Evolutionary conservation across 2,113 vertebrate genomes (phyloP).

Genomic region (Neoarius graeffei): DNA sequence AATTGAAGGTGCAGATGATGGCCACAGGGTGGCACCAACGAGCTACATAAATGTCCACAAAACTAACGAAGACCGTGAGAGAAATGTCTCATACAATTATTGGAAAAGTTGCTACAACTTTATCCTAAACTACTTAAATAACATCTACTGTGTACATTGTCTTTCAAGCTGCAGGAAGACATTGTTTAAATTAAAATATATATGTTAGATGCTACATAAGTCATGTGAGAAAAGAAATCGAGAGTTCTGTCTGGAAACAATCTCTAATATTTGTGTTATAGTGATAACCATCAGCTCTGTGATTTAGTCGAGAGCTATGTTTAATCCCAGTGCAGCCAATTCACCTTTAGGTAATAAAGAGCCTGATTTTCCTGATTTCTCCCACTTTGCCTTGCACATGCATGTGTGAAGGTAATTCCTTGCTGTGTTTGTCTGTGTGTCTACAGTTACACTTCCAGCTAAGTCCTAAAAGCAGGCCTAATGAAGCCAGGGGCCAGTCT

Average conservation of each 20-base stretch:
- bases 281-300: slow-evolving; percentile 25
- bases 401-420: slow-evolving; percentile 9
- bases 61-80: not conserved
- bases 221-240: not conserved
- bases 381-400: not conserved
- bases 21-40: slow-evolving; percentile 32
- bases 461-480: slow-evolving; percentile 49
- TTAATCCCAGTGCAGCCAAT: slow-evolving; percentile 30
- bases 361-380: not conserved
- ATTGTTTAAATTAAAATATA: not conserved
- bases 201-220: not conserved
- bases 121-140: not conserved
- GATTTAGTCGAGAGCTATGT: slow-evolving; percentile 12
- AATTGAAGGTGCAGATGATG: not conserved
- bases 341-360: slow-evolving; percentile 39
- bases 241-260: slow-evolving; percentile 20
- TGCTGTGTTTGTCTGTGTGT: slow-evolving; percentile 3
- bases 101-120: not conserved
- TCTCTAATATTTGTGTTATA: slow-evolving; percentile 22
- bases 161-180: not conserved
- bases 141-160: not conserved
- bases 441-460: slow-evolving; percentile 39
- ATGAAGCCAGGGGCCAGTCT: slow-evolving; percentile 56
- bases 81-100: not conserved
- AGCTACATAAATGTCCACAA: not conserved